Evolutionary conservation across 2,888 invertebrate genomes (phyloP), one percentile per base, ranked within the genome.

Genomic region (Steinernema carpocapsae): DNA sequence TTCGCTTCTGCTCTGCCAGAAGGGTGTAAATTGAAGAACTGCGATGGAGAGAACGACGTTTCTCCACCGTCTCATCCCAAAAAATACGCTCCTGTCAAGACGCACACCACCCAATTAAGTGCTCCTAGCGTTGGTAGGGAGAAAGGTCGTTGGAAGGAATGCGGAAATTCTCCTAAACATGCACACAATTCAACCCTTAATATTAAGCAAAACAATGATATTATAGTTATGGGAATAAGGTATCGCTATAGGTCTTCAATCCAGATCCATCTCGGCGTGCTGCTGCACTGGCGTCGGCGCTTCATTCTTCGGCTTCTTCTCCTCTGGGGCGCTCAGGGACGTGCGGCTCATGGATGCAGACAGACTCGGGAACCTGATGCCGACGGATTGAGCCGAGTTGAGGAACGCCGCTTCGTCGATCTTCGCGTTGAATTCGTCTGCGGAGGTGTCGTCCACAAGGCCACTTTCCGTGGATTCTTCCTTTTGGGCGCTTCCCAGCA

Each of bases 251-350:
- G 3, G 32, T n/a, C n/a, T n/a, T n/a, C 72, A 73, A n/a, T 73
- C 73, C 1, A 73, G 73, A 42, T 73, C 73, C 73, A 73, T 73
- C 19, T 73, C 73, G 10, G 56, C n/a, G 14, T 73, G 71, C 10
- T 7, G 17, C 70, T 1, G 73, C n/a, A 3, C 24, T 42, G 71
- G 43, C 26, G 70, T 37, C 4, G 73, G 71, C 10, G n/a, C 45
- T 3, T 71, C 64, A 6, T 22, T 64, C 19, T 64, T 64, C n/a
- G 64, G 26, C 56, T 51, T 51, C 26, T 73, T 51, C 26, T 59
- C 73, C 10, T 73, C 73, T 14, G 56, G 45, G 42, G 71, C 73
- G 32, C 24, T 52, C 52, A 52, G 24, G 64, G 64, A 64, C 6
- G 37, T 17, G 1, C 64, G 64, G 17, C 64, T 64, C 64, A 64